Evolutionary conservation across 2,113 vertebrate genomes (phyloP).

Genomic region (Emberiza fucata): DNA sequence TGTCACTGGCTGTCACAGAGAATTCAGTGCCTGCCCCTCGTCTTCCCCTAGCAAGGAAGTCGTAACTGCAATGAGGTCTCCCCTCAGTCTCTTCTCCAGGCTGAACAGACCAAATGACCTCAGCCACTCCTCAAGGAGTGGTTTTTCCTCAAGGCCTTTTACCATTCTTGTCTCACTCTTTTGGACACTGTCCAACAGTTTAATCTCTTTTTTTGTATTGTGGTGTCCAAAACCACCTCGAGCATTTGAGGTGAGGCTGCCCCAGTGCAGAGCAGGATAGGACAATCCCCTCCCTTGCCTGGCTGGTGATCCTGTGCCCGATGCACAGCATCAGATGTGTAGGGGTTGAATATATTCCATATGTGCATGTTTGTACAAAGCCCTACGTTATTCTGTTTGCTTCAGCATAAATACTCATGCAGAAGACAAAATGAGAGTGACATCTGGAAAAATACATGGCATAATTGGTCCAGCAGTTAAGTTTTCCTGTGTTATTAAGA

Average conservation of each 20-base stretch:
- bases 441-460: background rate
- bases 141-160: background rate
- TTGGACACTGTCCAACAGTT: background rate
- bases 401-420: background rate
- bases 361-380: background rate
- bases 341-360: background rate
- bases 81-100: background rate
- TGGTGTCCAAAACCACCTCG: accelerated
- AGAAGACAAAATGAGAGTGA: background rate
- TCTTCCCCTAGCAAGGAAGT: background rate
- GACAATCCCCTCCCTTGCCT: background rate
- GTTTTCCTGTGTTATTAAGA: background rate
- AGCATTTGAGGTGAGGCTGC: accelerated
- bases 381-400: background rate
- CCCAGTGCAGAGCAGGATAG: accelerated
- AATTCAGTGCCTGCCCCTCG: background rate
- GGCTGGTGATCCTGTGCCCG: accelerated
- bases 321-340: background rate
- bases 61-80: background rate
- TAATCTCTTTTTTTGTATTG: background rate
- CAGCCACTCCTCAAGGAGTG: accelerated
- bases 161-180: background rate
- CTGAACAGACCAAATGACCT: background rate
- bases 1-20: background rate
- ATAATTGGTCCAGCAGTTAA: background rate